Conservation (phyloP, 37 sponge, comb jelly and placozoan genomes). For the Eunapius fragilis region DNA sequence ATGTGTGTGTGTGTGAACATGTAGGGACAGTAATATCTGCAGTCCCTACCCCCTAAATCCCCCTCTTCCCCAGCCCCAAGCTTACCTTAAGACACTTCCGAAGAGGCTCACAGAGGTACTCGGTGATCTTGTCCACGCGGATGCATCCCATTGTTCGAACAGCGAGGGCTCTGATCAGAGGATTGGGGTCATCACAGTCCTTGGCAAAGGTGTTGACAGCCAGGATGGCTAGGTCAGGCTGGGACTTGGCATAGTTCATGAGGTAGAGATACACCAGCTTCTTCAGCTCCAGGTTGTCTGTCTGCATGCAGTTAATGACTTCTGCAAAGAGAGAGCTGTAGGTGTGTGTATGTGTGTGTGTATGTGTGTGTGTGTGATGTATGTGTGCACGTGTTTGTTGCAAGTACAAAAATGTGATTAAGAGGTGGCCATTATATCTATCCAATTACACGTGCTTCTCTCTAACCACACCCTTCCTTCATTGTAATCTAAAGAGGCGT, state of each 20-base stretch:
- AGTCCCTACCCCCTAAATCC: not conserved
- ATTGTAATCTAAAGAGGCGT: not conserved
- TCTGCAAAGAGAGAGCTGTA: constrained; percentile 94
- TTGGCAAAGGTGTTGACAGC: constrained; percentile 99
- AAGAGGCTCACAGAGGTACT: constrained; percentile 95
- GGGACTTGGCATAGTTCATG: constrained; percentile 99
- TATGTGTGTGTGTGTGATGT: not conserved
- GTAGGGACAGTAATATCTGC: not conserved
- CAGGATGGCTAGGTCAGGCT: constrained; percentile 95
- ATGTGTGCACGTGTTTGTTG: not conserved
- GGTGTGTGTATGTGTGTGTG: not conserved
- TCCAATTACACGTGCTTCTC: not conserved
- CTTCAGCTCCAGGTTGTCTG: constrained; percentile 98
- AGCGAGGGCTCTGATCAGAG: constrained; percentile 93
- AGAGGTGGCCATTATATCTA: no score
- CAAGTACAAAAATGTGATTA: not conserved
- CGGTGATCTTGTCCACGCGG: constrained; percentile 96
- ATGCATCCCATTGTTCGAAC: constrained; percentile 98
- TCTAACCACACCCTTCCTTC: not conserved
- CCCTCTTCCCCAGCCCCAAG: not conserved
- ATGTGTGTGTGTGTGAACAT: constrained; percentile 1
- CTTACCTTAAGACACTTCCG: constrained; percentile 93
- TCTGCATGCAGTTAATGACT: constrained; percentile 99
- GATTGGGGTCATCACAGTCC: constrained; percentile 94
- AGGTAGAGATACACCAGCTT: constrained; percentile 98